Conservation (phyloP, 2,113 vertebrate genomes). For the Eonycteris spelaea region DNA sequence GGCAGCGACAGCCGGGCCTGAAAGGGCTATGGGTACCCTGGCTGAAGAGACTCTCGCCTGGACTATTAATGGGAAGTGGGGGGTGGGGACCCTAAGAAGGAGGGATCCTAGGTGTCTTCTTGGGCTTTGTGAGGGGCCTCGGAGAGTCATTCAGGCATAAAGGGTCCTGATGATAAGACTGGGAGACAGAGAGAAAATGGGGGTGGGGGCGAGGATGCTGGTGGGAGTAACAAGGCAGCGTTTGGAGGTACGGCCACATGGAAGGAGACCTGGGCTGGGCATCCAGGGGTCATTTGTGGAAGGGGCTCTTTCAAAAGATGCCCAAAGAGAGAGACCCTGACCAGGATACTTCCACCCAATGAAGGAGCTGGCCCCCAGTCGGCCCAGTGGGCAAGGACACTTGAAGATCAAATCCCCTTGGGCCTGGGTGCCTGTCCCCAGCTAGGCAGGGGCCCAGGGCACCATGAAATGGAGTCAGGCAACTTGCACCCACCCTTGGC, state of each 20-base stretch:
- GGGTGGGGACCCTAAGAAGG: background rate
- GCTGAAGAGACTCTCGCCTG: background rate
- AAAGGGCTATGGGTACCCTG: background rate
- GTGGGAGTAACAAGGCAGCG: background rate
- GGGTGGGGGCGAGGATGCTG: background rate
- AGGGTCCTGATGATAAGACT: background rate
- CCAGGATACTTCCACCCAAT: background rate
- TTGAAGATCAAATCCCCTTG: slow-evolving; percentile 70
- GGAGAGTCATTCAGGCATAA: background rate
- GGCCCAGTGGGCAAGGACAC: slow-evolving; percentile 62
- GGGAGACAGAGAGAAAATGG: background rate
- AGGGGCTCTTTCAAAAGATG: background rate
- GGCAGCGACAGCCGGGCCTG: background rate
- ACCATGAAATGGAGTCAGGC: background rate
- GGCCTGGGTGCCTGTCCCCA: background rate
- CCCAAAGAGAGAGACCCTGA: background rate
- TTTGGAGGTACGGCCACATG: background rate
- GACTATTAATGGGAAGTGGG: background rate
- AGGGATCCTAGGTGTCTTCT: background rate
- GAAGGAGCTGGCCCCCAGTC: background rate
- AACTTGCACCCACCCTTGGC: background rate
- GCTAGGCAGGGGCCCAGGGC: background rate
- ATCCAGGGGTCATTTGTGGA: background rate
- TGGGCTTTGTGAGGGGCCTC: background rate
- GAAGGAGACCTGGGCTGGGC: background rate